These are phyloP conservation scores for Diachasmimorpha longicaudata DNA, from an alignment of 1,140 invertebrate species.

Conservation along the genomic window DNA sequence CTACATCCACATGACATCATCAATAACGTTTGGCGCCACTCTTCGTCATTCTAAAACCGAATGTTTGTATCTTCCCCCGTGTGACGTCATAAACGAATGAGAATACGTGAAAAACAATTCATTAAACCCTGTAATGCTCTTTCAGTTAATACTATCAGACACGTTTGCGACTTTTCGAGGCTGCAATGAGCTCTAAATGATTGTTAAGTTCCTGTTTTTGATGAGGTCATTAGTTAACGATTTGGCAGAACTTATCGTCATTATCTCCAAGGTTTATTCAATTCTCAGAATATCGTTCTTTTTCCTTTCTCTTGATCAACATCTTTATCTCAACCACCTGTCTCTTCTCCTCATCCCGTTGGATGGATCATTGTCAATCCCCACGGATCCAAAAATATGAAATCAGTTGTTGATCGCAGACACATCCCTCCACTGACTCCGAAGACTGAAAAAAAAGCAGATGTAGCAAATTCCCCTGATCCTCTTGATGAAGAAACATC, in stretches of 20 bases:
- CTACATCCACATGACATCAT: background rate
- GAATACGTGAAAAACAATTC: background rate
- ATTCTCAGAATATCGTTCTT: too few species aligned
- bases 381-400: too few species aligned
- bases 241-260: background rate
- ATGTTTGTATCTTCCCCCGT: background rate
- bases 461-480: background rate
- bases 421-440: too few species aligned
- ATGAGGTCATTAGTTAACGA: background rate
- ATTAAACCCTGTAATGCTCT: background rate
- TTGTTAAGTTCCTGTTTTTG: background rate
- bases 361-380: too few species aligned
- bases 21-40: background rate
- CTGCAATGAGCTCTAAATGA: background rate
- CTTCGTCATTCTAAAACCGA: background rate
- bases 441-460: background rate
- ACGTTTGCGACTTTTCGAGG: background rate
- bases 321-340: too few species aligned
- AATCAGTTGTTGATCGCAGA: too few species aligned
- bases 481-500: background rate
- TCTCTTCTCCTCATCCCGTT: too few species aligned
- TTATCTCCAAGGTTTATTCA: background rate
- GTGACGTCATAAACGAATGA: background rate
- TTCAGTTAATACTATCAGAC: background rate
- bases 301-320: too few species aligned